These are phyloP conservation scores for Charina bottae DNA, from an alignment of 2,113 vertebrate genomes.

Conservation along the genomic window DNA sequence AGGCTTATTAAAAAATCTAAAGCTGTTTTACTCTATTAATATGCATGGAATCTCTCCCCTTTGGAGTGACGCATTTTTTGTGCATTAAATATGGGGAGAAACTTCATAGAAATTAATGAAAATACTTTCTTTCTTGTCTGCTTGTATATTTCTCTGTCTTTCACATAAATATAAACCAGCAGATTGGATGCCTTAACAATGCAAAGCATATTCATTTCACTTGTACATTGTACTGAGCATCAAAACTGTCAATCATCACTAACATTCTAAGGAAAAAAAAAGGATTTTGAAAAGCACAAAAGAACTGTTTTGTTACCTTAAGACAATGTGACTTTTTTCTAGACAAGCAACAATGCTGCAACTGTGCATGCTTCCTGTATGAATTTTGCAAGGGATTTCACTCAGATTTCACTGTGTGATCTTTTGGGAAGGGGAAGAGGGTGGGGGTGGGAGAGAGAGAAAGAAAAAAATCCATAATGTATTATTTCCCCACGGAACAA, in stretches of 20 bases:
- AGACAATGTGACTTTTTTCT: constrained; percentile 86
- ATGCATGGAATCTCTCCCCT: constrained; percentile 92
- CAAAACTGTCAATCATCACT: constrained; percentile 91
- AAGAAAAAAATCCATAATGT: constrained; percentile 56
- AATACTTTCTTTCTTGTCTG: constrained; percentile 91
- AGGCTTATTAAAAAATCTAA: constrained; percentile 86
- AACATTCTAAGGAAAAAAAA: constrained; percentile 85
- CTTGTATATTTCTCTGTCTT: constrained; percentile 92
- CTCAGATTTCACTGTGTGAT: constrained; percentile 81
- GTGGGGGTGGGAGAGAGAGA: constrained; percentile 52
- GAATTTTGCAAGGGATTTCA: constrained; percentile 81
- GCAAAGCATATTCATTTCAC: constrained; percentile 97
- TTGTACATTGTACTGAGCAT: constrained; percentile 94
- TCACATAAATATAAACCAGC: constrained; percentile 99
- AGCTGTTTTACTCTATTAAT: constrained; percentile 94
- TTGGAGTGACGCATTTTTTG: constrained; percentile 86
- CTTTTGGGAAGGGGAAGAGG: constrained; percentile 63
- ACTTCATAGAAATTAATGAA: constrained; percentile 85
- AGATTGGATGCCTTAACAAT: constrained; percentile 99
- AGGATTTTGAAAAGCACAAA: constrained; percentile 96
- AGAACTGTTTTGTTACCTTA: constrained; percentile 89
- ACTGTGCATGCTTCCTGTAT: constrained; percentile 81
- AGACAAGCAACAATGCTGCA: constrained; percentile 82
- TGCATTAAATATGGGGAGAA: constrained; percentile 87
- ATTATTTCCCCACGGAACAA: constrained; percentile 70